Evolutionary conservation across 1,140 invertebrate genomes (phyloP), one percentile per base, ranked within the genome.

Genomic region (Meloidogyne exigua): DNA sequence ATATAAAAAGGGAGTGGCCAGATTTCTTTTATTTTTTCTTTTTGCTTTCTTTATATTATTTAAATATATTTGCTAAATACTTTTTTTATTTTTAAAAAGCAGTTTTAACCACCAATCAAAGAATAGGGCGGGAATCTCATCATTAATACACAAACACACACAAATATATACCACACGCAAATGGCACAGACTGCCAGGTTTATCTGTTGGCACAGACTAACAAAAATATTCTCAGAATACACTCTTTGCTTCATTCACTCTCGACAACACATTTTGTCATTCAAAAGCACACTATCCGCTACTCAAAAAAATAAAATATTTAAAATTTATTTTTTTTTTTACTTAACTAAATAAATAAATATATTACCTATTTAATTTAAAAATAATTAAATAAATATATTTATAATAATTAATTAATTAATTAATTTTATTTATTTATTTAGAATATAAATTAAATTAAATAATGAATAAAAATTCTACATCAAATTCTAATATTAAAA

Each of bases 1-100:
- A n/a, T n/a, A n/a, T n/a, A n/a, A 49, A 49, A 57, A 57, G 49
- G 49, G 49, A n/a, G 49, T 57, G 49, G 49, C 49, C 49, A 57
- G 49, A 57, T 57, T 57, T 57, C 10, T 57, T n/a, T 57, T 7
- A 32, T n/a, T 49, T 49, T 49, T 49, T 49, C 1, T 4, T 49
- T 49, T 18, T 49, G 13, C 12, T 18, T 18, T 49, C 15, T 18
- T 18, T 49, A 18, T 49, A 49, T 49, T 49, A n/a, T 49, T 18
- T 18, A 49, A 18, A 49, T 49, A 49, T 49, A 32, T 49, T 49
- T 15, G 5, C 1, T 42, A 42, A n/a, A n/a, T n/a, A n/a, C n/a
- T n/a, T 10, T 42, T 18, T 49, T 49, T 5, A 49, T 18, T 32
- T 3, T 3, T 3, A 32, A 32, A 32, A 32, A 32, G 28, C 28